phyloP scores from a whole-genome alignment of 2,888 invertebrate genomes.

The Xestia c-nigrum region DNA sequence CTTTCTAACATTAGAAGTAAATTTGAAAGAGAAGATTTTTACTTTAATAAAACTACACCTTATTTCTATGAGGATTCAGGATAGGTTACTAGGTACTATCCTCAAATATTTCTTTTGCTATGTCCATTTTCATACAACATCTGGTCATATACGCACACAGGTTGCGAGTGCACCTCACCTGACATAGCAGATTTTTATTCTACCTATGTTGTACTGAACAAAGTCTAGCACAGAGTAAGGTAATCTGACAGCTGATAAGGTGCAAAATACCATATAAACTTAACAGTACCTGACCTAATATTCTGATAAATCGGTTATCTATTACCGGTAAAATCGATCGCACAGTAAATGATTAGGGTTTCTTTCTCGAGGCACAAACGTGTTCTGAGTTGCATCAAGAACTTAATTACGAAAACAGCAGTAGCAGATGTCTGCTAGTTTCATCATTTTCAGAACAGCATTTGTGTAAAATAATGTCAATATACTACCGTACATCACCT shows the following conservation, averaged over 20 bases:
- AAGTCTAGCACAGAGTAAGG: not conserved
- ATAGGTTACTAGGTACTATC: not conserved
- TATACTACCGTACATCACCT: not conserved
- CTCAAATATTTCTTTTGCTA: not conserved
- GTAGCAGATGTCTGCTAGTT: not conserved
- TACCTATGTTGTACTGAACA: not conserved
- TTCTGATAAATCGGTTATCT: slow-evolving; percentile 33
- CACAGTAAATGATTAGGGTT: not conserved
- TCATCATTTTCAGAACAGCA: not conserved
- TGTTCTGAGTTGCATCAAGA: not conserved
- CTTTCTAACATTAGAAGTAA: too few relatives aligned
- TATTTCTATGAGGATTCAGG: not conserved
- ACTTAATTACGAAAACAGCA: not conserved
- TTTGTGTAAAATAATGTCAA: not conserved
- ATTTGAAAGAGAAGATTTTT: not conserved
- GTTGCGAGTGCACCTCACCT: not conserved
- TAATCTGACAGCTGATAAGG: not conserved
- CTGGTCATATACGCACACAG: not conserved
- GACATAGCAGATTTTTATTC: not conserved
- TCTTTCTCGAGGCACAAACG: not conserved
- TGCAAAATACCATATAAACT: slow-evolving; percentile 14
- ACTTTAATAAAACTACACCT: not conserved
- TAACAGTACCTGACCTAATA: slow-evolving; percentile 4
- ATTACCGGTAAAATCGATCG: slow-evolving; percentile 19
- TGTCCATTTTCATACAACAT: not conserved